Conservation (phyloP, 2,797 vertebrate species). For the Poeciliopsis turneri region DNA sequence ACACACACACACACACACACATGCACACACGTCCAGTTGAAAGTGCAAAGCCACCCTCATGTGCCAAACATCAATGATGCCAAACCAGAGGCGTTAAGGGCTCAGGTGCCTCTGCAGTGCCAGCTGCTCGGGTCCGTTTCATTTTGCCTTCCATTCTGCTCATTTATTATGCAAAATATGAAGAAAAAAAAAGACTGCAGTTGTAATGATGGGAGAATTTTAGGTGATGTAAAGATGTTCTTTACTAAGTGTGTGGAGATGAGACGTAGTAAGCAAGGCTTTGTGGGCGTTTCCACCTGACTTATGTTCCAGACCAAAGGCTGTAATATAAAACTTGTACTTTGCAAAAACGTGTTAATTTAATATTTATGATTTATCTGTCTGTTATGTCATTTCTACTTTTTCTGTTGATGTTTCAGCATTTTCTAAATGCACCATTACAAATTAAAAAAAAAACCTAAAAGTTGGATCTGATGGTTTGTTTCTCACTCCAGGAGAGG, state of each 20-base stretch:
- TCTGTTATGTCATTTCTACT: conserved; percentile 68
- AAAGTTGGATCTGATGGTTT: conserved; percentile 26
- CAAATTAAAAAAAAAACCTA: conserved; percentile 54
- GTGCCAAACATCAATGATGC: conserved; percentile 73
- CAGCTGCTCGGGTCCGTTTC: conserved; percentile 73
- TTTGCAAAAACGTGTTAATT: conserved; percentile 72
- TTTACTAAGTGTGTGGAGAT: conserved; percentile 42
- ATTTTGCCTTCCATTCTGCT: conserved; percentile 75
- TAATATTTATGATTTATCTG: conserved; percentile 65
- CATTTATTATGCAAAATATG: conserved; percentile 72
- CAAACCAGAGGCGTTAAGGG: conserved; percentile 76
- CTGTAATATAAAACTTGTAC: conserved; percentile 59
- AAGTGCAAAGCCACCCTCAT: conserved; percentile 56
- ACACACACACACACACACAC: background rate
- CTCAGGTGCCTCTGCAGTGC: conserved; percentile 92
- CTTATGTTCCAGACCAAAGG: conserved; percentile 73
- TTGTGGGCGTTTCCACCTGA: conserved; percentile 60
- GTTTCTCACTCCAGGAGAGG: background rate
- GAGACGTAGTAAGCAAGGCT: conserved; percentile 61
- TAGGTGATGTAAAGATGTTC: conserved; percentile 56
- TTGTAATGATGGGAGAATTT: conserved; percentile 31
- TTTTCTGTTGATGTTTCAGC: conserved; percentile 72
- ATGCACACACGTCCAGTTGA: conserved; percentile 24
- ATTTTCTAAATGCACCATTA: conserved; percentile 78
- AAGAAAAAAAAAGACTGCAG: conserved; percentile 25